These are phyloP conservation scores for Troides oblongomaculatus DNA, from an alignment of 2,888 invertebrate species.

Conservation along the genomic window DNA sequence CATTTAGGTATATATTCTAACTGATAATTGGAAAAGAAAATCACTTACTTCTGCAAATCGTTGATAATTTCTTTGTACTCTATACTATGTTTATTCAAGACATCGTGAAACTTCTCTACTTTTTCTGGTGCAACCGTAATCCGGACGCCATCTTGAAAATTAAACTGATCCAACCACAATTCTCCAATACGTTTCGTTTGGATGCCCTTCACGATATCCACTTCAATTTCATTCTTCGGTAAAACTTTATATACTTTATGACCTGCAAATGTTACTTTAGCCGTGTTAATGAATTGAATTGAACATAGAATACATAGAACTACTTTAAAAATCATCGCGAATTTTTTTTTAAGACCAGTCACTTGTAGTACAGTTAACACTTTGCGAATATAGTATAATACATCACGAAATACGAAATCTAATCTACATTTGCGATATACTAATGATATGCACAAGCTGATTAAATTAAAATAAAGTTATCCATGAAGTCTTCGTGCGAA, in stretches of 20 bases:
- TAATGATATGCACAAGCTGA: constrained; percentile 2
- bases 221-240: constrained; percentile 69
- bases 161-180: constrained; percentile 60
- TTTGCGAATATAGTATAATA: constrained; percentile 9
- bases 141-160: constrained; percentile 54
- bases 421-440: constrained; percentile 13
- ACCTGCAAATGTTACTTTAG: constrained; percentile 69
- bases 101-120: constrained; percentile 41
- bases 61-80: constrained; percentile 46
- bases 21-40: neutral
- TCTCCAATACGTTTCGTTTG: constrained; percentile 57
- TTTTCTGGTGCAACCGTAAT: constrained; percentile 56
- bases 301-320: constrained; percentile 37
- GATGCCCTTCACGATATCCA: constrained; percentile 66
- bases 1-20: too few relatives aligned
- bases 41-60: constrained; percentile 60
- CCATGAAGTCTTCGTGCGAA: neutral
- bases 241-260: constrained; percentile 80
- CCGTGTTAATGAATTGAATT: neutral
- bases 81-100: constrained; percentile 38
- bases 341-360: neutral
- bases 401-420: constrained; percentile 6
- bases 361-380: neutral
- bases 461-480: constrained; percentile 6
- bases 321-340: constrained; percentile 31